These are phyloP conservation scores for Megaceryle alcyon DNA, from an alignment of 2,797 vertebrate genomes.

Conservation along the genomic window DNA sequence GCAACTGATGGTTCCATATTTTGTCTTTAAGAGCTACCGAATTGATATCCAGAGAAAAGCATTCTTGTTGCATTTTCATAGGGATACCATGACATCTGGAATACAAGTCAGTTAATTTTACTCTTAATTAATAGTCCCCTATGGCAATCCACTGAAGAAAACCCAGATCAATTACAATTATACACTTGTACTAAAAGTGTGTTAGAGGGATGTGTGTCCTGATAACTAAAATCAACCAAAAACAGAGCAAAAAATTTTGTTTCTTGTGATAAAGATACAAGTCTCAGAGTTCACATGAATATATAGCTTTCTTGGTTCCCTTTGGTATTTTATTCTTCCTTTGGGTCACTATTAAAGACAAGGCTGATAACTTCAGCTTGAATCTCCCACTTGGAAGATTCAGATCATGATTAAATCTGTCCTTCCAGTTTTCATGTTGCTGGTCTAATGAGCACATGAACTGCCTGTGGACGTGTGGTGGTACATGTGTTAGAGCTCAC, in stretches of 20 bases:
- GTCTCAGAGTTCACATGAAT: neutral
- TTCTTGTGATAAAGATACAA: neutral
- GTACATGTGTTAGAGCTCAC: neutral
- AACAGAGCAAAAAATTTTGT: neutral
- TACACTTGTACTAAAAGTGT: slow-evolving; percentile 5
- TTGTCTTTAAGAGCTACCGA: slow-evolving; percentile 40
- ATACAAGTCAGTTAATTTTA: slow-evolving; percentile 36
- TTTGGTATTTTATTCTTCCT: neutral
- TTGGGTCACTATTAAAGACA: neutral
- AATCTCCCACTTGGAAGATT: neutral
- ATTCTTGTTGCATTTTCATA: slow-evolving; percentile 8
- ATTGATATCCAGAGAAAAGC: slow-evolving; percentile 38
- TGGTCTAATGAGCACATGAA: neutral
- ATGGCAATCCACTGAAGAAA: neutral
- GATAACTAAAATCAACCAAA: neutral
- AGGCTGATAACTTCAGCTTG: neutral
- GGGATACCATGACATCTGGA: neutral
- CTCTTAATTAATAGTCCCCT: slow-evolving; percentile 14
- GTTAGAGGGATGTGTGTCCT: neutral
- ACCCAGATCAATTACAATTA: slow-evolving; percentile 45
- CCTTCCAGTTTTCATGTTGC: neutral
- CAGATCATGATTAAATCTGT: neutral
- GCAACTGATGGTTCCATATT: slow-evolving; percentile 13
- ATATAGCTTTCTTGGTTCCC: neutral
- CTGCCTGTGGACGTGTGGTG: neutral